A percentile compares a stretch with the other conserved stretches of the same genome.
Evolutionary conservation across 2,888 invertebrate genomes (phyloP).

Genomic region (Nomada hirtipes): DNA sequence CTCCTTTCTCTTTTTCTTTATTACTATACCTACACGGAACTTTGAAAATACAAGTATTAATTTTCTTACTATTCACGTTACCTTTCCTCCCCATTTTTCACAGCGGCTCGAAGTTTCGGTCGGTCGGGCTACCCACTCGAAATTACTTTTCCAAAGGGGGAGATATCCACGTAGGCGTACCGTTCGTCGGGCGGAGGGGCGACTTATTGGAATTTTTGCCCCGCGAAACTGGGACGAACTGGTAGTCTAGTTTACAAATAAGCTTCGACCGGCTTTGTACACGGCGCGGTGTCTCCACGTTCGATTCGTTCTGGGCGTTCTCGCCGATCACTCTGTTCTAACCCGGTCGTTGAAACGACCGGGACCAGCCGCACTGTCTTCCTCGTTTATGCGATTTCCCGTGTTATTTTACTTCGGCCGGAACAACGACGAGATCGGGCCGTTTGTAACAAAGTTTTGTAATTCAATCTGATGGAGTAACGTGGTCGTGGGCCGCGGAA

Average conservation of each 20-base stretch:
- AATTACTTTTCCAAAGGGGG: slow-evolving; percentile 46
- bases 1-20: too few species aligned
- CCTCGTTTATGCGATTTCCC: slow-evolving; percentile 28
- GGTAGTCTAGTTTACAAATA: slow-evolving; percentile 42
- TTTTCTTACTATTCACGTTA: not conserved
- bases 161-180: slow-evolving; percentile 33
- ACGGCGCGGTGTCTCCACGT: not conserved
- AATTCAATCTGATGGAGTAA: slow-evolving; percentile 26
- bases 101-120: slow-evolving; percentile 23
- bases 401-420: slow-evolving; percentile 30
- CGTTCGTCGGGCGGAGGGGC: not conserved
- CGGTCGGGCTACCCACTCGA: slow-evolving; percentile 16
- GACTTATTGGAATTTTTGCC: slow-evolving; percentile 39
- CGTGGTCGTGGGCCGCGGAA: slow-evolving; percentile 10
- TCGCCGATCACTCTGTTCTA: not conserved
- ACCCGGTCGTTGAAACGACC: not conserved
- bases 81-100: not conserved
- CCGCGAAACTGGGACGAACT: slow-evolving; percentile 46
- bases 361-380: slow-evolving; percentile 10
- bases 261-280: slow-evolving; percentile 10
- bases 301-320: slow-evolving; percentile 19
- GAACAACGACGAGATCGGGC: slow-evolving; percentile 25
- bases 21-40: not conserved
- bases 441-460: slow-evolving; percentile 36
- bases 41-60: not conserved